Percentiles rank a stretch among this genome's conserved stretches.
These are phyloP conservation scores for Scomber colias DNA, from an alignment of 2,113 vertebrate species.

Conservation along the genomic window DNA sequence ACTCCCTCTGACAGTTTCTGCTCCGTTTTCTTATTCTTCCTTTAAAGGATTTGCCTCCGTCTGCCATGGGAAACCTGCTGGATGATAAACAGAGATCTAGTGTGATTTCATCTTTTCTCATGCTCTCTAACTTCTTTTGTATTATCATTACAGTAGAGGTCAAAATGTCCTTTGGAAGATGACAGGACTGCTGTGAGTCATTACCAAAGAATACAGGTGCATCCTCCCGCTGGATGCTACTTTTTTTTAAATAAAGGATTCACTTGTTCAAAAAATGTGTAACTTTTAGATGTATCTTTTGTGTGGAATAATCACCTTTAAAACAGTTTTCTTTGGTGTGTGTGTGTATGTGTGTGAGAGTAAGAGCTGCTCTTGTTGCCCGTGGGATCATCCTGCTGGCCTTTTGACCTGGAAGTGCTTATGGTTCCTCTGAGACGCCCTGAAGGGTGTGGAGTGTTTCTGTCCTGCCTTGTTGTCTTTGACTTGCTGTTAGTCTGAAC, in stretches of 20 bases:
- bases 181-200: background rate
- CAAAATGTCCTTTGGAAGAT: conserved; percentile 9
- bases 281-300: background rate
- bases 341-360: background rate
- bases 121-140: conserved; percentile 23
- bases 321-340: conserved; percentile 24
- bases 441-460: conserved; percentile 59
- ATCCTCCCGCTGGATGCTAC: too few species aligned
- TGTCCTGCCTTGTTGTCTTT: conserved; percentile 39
- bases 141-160: conserved; percentile 17
- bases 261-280: background rate
- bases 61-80: conserved; percentile 25
- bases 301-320: conserved; percentile 17
- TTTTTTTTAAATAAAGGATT: background rate
- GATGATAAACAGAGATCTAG: conserved; percentile 26
- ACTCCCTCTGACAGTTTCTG: background rate
- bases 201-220: background rate
- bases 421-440: conserved; percentile 67
- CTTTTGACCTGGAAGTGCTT: conserved; percentile 66
- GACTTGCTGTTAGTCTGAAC: conserved; percentile 61
- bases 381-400: conserved; percentile 39
- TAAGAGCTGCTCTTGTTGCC: background rate
- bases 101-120: conserved; percentile 38
- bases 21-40: conserved; percentile 18
- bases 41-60: conserved; percentile 23